Base-by-base conservation (phyloP, 2,113 vertebrate species). In the Aythya baeri region DNA sequence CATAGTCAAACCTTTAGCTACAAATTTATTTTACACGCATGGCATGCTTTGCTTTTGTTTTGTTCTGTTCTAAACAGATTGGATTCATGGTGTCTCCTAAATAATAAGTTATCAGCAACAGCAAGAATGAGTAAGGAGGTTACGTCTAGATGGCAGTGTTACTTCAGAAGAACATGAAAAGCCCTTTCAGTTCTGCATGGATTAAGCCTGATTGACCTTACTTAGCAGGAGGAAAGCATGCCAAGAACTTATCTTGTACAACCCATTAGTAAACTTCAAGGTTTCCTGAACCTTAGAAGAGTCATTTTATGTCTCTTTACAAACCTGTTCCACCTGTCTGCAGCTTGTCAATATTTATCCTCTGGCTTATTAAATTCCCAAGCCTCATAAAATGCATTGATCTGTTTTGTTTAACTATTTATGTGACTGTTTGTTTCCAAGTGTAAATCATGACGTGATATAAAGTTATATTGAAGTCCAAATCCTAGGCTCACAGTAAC, bases 291-390 rank as follows among this genome's bases (percentile, higher is more conserved):
- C 80, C 77, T 91, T 83, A 84, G 70, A 94, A 76, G 63, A 78
- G 67, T 68, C 16, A 34, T 49, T 92, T 94, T 92, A 67, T 70
- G 82, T 61, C 57, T 90, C 52, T 91, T 78, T 85, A 59, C 57
- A 83, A 96, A 91, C 91, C 92, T 88, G 93, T 94, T 97, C 92
- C 91, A 83, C 92, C 87, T 88, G 84, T 88, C 82, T 93, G 82
- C 68, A 73, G 92, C 66, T 89, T 14, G 66, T 93, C 86, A 95
- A 74, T 96, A 88, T 96, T 97, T 95, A 93, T 74, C 17, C 41
- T 84, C 49, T 82, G 76, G 66, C 54, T 88, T 93, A 82, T 91
- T 95, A 83, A 86, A 86, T 94, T 96, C 72, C 34, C 70, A 84
- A 66, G 49, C 65, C 70, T 96, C 83, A 41, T 96, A 94, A 96